A percentile compares a stretch with the other conserved stretches of the same genome.
These are phyloP conservation scores for Calephelis virginiensis DNA, from an alignment of 1,140 invertebrate genomes.

Conservation along the genomic window DNA sequence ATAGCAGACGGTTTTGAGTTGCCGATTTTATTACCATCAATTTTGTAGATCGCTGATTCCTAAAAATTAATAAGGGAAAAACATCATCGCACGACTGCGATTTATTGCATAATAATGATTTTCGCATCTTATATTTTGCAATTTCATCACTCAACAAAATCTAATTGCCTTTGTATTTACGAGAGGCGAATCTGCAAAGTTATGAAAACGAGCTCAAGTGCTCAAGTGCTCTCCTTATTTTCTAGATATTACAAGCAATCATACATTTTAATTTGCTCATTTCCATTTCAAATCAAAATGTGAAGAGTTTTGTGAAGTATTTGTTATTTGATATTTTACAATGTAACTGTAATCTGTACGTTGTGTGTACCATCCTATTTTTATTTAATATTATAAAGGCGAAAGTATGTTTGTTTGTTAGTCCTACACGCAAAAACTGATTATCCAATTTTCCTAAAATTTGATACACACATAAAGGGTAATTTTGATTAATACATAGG, in stretches of 20 bases:
- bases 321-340: no score
- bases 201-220: conserved; percentile 10
- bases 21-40: conserved; percentile 29
- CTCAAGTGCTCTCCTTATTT: conserved; percentile 1
- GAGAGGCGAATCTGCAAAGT: conserved; percentile 1
- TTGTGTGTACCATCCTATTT: no score
- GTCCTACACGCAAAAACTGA: no score
- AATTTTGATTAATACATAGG: no score
- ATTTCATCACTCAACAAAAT: conserved; percentile 19
- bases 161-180: conserved; percentile 17
- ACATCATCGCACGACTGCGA: conserved; percentile 47
- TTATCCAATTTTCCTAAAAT: no score
- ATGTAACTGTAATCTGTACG: no score
- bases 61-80: conserved; percentile 58
- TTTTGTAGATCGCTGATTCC: conserved; percentile 44
- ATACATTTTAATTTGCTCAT: conserved; percentile 9
- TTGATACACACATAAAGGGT: no score
- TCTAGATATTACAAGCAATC: conserved; percentile 10
- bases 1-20: no score
- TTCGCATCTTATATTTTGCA: conserved; percentile 37
- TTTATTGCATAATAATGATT: conserved; percentile 57
- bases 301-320: neutral
- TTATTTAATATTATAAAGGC: no score
- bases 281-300: neutral
- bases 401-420: no score